phyloP scores from a whole-genome alignment of 2,113 vertebrate genomes.

The Aptenodytes forsteri region DNA sequence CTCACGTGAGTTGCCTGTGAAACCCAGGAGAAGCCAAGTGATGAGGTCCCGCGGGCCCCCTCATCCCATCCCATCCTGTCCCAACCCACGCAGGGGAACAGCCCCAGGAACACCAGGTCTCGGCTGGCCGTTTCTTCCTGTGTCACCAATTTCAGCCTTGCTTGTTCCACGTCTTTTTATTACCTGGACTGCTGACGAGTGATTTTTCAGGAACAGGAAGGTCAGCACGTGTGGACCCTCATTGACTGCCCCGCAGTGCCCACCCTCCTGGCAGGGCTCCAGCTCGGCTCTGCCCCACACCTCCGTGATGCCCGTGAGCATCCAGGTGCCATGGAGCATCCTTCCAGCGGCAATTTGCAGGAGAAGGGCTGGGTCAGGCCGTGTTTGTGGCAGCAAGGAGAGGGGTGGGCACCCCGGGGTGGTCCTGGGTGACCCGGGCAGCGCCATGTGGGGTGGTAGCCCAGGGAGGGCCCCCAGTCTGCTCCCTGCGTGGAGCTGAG shows the following conservation, averaged over 20 bases:
- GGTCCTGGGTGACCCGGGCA: neutral
- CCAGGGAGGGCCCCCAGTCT: neutral
- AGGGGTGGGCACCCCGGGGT: neutral
- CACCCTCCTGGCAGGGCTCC: neutral
- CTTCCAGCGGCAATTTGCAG: neutral
- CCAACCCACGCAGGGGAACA: neutral
- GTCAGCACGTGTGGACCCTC: neutral
- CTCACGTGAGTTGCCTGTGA: neutral
- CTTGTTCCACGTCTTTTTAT: slow-evolving; percentile 29
- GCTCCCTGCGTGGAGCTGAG: rapidly evolving
- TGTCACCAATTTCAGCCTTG: slow-evolving; percentile 36
- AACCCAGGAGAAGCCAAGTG: neutral
- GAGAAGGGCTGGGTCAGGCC: neutral
- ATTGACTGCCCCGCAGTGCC: neutral
- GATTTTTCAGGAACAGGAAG: slow-evolving; percentile 50
- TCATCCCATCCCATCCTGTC: neutral
- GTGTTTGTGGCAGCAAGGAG: neutral
- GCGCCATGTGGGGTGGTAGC: rapidly evolving
- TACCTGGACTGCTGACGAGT: slow-evolving; percentile 26
- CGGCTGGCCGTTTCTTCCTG: rapidly evolving
- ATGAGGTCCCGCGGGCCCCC: rapidly evolving
- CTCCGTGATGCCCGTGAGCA: neutral
- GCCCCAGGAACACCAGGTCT: neutral
- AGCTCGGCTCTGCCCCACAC: neutral
- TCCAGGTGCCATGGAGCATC: neutral